Percentiles rank a stretch among this genome's conserved stretches.
These are phyloP conservation scores for Typhlomys cinereus DNA, from an alignment of 2,113 vertebrate species.

Conservation along the genomic window DNA sequence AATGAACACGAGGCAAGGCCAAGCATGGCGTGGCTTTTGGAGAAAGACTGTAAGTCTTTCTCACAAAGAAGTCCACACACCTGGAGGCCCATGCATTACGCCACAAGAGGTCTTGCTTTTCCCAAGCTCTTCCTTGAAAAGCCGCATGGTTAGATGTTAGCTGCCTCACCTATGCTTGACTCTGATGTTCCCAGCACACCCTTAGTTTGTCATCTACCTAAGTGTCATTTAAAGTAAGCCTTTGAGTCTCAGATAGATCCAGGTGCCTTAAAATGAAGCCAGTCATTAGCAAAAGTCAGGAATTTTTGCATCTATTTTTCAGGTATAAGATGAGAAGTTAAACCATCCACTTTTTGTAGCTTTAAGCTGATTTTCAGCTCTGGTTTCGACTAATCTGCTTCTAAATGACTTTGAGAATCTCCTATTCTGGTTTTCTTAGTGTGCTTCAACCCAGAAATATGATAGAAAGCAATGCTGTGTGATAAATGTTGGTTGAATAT, in stretches of 20 bases:
- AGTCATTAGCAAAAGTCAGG: not conserved
- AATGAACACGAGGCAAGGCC: not conserved
- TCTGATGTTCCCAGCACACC: not conserved
- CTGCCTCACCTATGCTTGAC: not conserved
- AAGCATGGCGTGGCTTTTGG: not conserved
- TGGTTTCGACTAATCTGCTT: not conserved
- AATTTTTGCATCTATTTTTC: not conserved
- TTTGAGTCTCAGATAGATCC: not conserved
- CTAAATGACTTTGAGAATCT: not conserved
- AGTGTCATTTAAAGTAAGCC: not conserved
- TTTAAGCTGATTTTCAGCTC: constrained; percentile 10
- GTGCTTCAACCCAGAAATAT: not conserved
- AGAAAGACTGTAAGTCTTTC: not conserved
- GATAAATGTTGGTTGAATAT: not conserved
- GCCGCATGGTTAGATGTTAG: not conserved
- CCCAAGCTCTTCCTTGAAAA: not conserved
- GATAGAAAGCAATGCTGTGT: not conserved
- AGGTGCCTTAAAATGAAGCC: not conserved
- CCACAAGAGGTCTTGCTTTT: not conserved
- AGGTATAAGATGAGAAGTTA: not conserved
- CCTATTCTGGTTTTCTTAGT: not conserved
- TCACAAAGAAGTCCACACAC: not conserved
- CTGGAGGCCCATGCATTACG: not conserved
- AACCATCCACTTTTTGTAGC: not conserved
- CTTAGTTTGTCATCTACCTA: not conserved